These are phyloP conservation scores for Galerucella calmariensis DNA, from an alignment of 2,888 invertebrate genomes.

Conservation along the genomic window DNA sequence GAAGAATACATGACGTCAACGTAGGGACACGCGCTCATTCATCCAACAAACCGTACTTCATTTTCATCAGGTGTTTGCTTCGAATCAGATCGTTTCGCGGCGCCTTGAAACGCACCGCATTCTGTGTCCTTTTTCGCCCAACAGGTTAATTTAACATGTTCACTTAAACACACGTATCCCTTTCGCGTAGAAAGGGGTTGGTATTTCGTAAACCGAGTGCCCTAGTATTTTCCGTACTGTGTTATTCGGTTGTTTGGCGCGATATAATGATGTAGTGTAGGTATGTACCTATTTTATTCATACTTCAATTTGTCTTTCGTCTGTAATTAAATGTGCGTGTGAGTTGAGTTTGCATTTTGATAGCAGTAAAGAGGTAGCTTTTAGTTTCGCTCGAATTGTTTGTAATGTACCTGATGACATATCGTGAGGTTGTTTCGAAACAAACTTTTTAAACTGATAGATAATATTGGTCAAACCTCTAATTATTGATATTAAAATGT, in stretches of 20 bases:
- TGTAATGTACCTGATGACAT: no score
- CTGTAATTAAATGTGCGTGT: not conserved
- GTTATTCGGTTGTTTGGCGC: not conserved
- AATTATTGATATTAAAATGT: no score
- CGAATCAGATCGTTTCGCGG: slow-evolving; percentile 45
- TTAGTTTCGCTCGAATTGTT: not conserved
- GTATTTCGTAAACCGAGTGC: slow-evolving; percentile 15
- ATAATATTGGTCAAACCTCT: no score
- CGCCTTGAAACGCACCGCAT: slow-evolving; percentile 48
- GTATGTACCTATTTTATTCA: slow-evolving; percentile 18
- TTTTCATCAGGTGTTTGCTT: slow-evolving; percentile 7
- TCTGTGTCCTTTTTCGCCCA: slow-evolving; percentile 39
- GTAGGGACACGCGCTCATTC: slow-evolving; percentile 20
- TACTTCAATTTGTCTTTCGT: not conserved
- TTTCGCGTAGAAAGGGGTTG: slow-evolving; percentile 44
- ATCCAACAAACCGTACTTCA: not conserved
- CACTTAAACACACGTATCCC: slow-evolving; percentile 46
- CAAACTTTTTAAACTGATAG: no score
- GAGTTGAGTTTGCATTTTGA: not conserved
- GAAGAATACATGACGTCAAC: slow-evolving; percentile 9
- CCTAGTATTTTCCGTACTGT: not conserved
- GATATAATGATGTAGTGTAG: slow-evolving; percentile 18
- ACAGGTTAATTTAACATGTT: slow-evolving; percentile 51
- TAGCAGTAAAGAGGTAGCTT: not conserved
- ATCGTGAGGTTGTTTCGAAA: no score